Conservation (phyloP, 2,888 invertebrate species). For the Cheilosia vulpina region DNA sequence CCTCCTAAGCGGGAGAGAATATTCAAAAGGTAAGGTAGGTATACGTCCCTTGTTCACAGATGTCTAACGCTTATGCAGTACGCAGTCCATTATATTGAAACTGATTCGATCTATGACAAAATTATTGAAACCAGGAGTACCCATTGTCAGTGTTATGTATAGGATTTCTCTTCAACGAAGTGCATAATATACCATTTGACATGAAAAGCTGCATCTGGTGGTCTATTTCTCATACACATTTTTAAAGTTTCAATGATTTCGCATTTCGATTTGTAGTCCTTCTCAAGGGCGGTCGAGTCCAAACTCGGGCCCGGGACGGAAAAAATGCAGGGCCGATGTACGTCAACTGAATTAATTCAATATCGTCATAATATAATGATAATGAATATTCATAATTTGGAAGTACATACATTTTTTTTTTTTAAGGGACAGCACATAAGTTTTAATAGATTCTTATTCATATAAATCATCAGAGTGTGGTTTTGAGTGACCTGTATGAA, state of each 20-base stretch:
- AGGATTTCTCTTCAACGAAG: conserved; percentile 12
- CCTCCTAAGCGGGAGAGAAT: conserved; percentile 28
- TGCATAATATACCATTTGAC: conserved; percentile 11
- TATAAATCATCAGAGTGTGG: too few relatives aligned
- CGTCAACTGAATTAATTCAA: too few relatives aligned
- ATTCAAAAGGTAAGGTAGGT: conserved; percentile 14
- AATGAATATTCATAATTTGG: too few relatives aligned
- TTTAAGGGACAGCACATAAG: too few relatives aligned
- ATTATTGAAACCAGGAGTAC: conserved; percentile 26
- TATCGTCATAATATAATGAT: too few relatives aligned
- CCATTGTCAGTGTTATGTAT: neutral
- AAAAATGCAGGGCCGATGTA: too few relatives aligned
- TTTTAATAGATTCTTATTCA: too few relatives aligned
- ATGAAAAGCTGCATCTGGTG: conserved; percentile 13
- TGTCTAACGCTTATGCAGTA: neutral
- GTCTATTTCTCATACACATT: neutral
- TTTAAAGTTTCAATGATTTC: conserved; percentile 1
- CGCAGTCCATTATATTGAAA: conserved; percentile 1
- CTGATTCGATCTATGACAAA: conserved; percentile 18
- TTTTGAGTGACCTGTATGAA: too few relatives aligned
- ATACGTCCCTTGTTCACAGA: neutral
- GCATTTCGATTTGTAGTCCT: neutral
- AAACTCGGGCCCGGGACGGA: too few relatives aligned
- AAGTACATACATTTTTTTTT: too few relatives aligned
- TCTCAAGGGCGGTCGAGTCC: neutral